Evolutionary conservation across 2,888 invertebrate genomes (phyloP), one percentile per base, ranked within the genome.

Genomic region (Julus scanicus): DNA sequence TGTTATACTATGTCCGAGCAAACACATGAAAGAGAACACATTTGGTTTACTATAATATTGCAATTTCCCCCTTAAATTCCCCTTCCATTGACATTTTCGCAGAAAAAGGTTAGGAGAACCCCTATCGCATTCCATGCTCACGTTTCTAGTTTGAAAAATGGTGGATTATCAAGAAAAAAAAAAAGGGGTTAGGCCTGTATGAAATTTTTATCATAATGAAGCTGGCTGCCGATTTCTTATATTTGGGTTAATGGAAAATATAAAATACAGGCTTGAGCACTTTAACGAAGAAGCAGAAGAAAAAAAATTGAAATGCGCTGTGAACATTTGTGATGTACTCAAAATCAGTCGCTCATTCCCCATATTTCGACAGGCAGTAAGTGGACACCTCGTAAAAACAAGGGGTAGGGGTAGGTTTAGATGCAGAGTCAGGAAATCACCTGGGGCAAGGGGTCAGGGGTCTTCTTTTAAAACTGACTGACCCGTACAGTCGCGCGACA

Each of bases 371-470:
- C 29, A 53, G 4, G 8, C 44, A 44, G 53, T 53, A 17, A 17
- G 15, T 53, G 53, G 53, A 53, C 15, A 13, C 53, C 53, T 17
- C 17, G 15, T 13, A 53, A 53, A 53, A 44, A 44, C 8, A 11
- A 15, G 11, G 53, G 13, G 53, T 13, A 37, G 80, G 80, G 15
- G 13, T 37, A 15, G 6, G 80, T 29, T 13, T 20, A 37, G 29
- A 71, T 53, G 71, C 29, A 71, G 71, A 29, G 71, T 13, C 80
- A 29, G 37, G 80, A 80, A 80, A 80, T 39, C 29, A 80, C 37
- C 29, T 11, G 80, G 80, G 80, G 80, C 80, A 80, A 80, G 80
- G 37, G 80, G 80, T 80, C 80, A 80, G 80, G 37, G 80, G 2
- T 37, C 80, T 15, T 13, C 17, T 53, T 17, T 53, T 53, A 17